Conservation (phyloP, 1,140 invertebrate genomes). For the silkworm (Bombyx mori) region ASM3026992v2 NC_085124.1:10091001-10091500, state of each 20-base stretch:
- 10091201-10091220: constrained; percentile 39
- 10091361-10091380: constrained; percentile 35
- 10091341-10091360: constrained; percentile 62
- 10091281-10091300: constrained; percentile 53
- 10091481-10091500: too few species aligned
- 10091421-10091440: constrained; percentile 18
- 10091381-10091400: constrained; percentile 69
- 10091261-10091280: constrained; percentile 35
- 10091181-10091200: constrained; percentile 24
- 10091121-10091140: constrained; percentile 16
- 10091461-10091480: too few species aligned
- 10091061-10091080: too few species aligned
- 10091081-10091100: too few species aligned
- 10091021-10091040: too few species aligned
- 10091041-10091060: too few species aligned
- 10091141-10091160: constrained; percentile 23
- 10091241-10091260: constrained; percentile 53
- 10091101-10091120: constrained; percentile 7
- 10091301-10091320: constrained; percentile 65
- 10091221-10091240: constrained; percentile 27
- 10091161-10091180: constrained; percentile 20
- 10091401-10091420: constrained; percentile 48
- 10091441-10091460: too few species aligned
- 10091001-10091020: too few species aligned
- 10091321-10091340: constrained; percentile 67